phyloP scores from a whole-genome alignment of 1,140 invertebrate species.

The Apis laboriosa region DNA sequence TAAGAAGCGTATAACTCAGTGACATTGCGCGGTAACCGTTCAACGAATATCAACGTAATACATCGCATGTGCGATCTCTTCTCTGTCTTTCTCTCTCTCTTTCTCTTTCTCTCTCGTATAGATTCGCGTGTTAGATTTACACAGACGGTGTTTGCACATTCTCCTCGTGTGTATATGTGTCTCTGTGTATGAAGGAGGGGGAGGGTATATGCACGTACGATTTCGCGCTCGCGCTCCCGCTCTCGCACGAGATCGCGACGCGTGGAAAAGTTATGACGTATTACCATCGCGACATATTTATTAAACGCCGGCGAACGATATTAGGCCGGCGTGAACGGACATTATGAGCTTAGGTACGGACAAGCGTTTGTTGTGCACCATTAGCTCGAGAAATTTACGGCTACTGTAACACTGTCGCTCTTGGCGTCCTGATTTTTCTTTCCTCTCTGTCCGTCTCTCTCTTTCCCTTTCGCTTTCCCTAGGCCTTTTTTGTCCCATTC shows the following conservation, averaged over 20 bases:
- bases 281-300: slow-evolving; percentile 70
- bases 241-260: slow-evolving; percentile 27
- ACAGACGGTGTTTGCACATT: not conserved
- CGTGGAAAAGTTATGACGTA: slow-evolving; percentile 69
- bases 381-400: slow-evolving; percentile 70
- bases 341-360: slow-evolving; percentile 64
- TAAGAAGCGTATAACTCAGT: slow-evolving; percentile 64
- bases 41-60: slow-evolving; percentile 42
- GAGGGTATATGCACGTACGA: no score
- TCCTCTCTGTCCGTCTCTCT: slow-evolving; percentile 6
- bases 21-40: slow-evolving; percentile 52
- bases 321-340: slow-evolving; percentile 72
- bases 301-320: slow-evolving; percentile 68
- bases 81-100: no score
- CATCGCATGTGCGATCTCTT: slow-evolving; percentile 3
- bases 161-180: not conserved
- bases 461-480: not conserved
- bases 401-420: slow-evolving; percentile 52
- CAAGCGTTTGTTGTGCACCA: slow-evolving; percentile 71
- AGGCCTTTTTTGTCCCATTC: not conserved
- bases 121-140: not conserved
- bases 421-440: slow-evolving; percentile 43
- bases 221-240: not conserved
- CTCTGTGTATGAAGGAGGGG: not conserved
- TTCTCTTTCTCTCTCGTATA: not conserved